Conservation (phyloP, 2,797 vertebrate genomes). For the Phaenicophaeus curvirostris region DNA sequence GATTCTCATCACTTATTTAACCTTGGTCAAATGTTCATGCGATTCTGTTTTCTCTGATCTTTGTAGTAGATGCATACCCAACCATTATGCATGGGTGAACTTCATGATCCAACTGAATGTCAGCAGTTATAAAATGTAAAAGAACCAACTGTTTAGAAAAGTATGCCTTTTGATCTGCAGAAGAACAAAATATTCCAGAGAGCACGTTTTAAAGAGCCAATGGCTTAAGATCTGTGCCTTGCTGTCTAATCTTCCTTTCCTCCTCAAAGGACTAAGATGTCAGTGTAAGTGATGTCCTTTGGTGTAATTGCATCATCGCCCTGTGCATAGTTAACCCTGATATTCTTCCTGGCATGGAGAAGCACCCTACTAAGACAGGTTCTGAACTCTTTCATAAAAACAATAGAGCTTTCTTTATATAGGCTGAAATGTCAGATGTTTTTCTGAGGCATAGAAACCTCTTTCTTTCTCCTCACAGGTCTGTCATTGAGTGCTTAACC, state of each 20-base stretch:
- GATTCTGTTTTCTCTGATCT: not conserved
- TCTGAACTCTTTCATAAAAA: not conserved
- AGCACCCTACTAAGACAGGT: not conserved
- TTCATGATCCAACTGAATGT: not conserved
- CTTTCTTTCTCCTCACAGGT: not conserved
- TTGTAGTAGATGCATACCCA: not conserved
- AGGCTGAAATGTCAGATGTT: not conserved
- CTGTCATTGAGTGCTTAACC: not conserved
- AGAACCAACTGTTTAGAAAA: not conserved
- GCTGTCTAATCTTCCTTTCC: not conserved
- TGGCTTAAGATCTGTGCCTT: not conserved
- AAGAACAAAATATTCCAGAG: not conserved
- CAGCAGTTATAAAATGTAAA: not conserved
- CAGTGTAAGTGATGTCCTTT: not conserved
- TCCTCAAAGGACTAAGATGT: not conserved
- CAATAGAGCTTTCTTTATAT: not conserved
- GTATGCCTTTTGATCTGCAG: not conserved
- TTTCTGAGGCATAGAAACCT: not conserved
- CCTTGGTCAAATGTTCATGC: not conserved
- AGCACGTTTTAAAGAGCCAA: not conserved
- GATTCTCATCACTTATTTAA: not conserved
- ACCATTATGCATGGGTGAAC: not conserved
- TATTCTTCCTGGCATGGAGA: not conserved
- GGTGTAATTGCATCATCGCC: not conserved
- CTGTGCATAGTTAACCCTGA: not conserved